Percentiles rank a stretch among this genome's conserved stretches.
phyloP scores from a whole-genome alignment of 2,113 vertebrate genomes.

The Pitta sordida region DNA sequence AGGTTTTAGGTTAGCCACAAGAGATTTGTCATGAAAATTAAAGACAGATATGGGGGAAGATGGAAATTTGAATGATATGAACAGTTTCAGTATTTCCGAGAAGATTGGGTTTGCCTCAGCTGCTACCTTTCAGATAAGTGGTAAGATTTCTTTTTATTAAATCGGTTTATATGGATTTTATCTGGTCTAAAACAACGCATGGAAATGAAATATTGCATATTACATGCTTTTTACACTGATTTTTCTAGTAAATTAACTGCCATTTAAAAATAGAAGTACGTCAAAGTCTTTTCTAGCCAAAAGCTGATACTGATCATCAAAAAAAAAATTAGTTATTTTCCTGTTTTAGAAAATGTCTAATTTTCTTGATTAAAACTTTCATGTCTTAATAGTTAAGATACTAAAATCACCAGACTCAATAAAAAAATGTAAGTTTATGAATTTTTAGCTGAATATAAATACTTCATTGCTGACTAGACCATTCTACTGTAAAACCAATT shows the following conservation, averaged over 20 bases:
- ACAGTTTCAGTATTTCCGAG: background rate
- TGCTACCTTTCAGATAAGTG: conserved; percentile 67
- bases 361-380: background rate
- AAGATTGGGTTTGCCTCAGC: conserved; percentile 38
- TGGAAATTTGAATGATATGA: background rate
- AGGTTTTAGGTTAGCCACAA: conserved; percentile 26
- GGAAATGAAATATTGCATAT: background rate
- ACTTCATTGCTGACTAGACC: conserved; percentile 35
- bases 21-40: conserved; percentile 38
- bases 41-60: conserved; percentile 2
- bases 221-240: background rate
- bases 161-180: background rate
- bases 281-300: background rate
- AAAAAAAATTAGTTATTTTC: background rate
- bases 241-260: background rate
- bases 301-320: background rate
- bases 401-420: background rate
- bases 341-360: background rate
- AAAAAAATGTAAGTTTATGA: background rate
- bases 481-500: conserved; percentile 36
- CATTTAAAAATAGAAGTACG: background rate
- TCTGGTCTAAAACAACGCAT: background rate
- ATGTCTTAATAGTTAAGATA: conserved; percentile 2
- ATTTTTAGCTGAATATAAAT: conserved; percentile 35
- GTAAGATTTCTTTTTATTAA: conserved; percentile 58